Percentiles rank a stretch among this genome's conserved stretches.
These are phyloP conservation scores for Eretmochelys imbricata DNA, from an alignment of 2,113 vertebrate genomes.

Conservation along the genomic window DNA sequence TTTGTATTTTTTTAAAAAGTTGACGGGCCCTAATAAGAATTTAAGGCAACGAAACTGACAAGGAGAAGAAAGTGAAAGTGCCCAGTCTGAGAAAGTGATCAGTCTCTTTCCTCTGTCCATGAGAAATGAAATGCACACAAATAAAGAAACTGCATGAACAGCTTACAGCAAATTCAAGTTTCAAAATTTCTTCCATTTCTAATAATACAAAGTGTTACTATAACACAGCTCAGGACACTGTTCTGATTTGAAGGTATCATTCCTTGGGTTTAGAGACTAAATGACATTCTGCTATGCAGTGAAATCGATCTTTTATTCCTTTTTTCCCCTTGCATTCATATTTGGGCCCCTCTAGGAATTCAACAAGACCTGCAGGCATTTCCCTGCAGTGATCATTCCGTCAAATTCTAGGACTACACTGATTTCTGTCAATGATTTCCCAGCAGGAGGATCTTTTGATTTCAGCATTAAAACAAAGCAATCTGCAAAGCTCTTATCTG, in stretches of 20 bases:
- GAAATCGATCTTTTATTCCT: neutral
- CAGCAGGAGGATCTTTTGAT: neutral
- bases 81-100: neutral
- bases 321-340: too few relatives aligned
- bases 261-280: neutral
- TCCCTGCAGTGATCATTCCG: neutral
- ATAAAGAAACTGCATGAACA: neutral
- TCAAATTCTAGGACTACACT: neutral
- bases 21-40: neutral
- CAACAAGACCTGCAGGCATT: neutral
- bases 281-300: neutral
- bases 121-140: neutral
- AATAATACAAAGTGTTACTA: neutral
- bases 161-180: neutral
- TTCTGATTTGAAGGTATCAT: neutral
- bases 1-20: neutral
- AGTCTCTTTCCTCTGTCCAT: neutral
- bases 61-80: neutral
- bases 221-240: neutral
- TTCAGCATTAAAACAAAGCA: neutral
- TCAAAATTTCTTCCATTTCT: neutral
- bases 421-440: fast-evolving
- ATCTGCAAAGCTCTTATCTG: neutral
- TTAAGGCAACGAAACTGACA: neutral
- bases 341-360: neutral